Percentiles rank a stretch among this genome's conserved stretches.
phyloP scores from a whole-genome alignment of 2,888 invertebrate species.

The Drepanosiphum platanoidis region DNA sequence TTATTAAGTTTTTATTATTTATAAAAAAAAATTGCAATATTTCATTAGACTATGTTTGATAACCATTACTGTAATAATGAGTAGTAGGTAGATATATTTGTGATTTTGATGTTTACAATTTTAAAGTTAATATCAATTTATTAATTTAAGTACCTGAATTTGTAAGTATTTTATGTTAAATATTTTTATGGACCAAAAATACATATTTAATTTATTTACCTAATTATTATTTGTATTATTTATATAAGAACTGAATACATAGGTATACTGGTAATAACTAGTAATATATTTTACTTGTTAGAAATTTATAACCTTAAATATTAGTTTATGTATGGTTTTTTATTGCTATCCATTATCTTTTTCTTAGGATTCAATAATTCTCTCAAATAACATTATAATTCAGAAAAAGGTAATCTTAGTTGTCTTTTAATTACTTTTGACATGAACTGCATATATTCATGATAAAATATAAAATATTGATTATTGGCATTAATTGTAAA shows the following conservation, averaged over 20 bases:
- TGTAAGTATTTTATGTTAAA: constrained; percentile 46
- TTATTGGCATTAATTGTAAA: no score
- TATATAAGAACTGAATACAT: not conserved
- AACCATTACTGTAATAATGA: not conserved
- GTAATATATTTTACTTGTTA: not conserved
- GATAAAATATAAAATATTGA: not conserved
- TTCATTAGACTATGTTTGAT: constrained; percentile 6
- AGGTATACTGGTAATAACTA: not conserved
- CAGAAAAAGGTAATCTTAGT: constrained; percentile 3
- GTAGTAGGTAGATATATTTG: not conserved
- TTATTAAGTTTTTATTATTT: no score
- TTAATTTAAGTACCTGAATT: constrained; percentile 48
- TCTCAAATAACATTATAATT: not conserved
- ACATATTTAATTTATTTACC: constrained; percentile 37
- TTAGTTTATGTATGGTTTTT: not conserved
- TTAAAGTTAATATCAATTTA: constrained; percentile 43
- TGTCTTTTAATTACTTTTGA: not conserved
- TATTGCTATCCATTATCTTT: not conserved
- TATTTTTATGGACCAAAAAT: constrained; percentile 56
- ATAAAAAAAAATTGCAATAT: not conserved
- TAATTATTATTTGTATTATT: not conserved
- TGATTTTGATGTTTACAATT: constrained; percentile 41
- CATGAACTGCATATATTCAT: not conserved
- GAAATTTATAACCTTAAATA: not conserved
- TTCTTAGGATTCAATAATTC: not conserved